These are phyloP conservation scores for Cantharis lateralis DNA, from an alignment of 2,888 invertebrate genomes.

Conservation along the genomic window DNA sequence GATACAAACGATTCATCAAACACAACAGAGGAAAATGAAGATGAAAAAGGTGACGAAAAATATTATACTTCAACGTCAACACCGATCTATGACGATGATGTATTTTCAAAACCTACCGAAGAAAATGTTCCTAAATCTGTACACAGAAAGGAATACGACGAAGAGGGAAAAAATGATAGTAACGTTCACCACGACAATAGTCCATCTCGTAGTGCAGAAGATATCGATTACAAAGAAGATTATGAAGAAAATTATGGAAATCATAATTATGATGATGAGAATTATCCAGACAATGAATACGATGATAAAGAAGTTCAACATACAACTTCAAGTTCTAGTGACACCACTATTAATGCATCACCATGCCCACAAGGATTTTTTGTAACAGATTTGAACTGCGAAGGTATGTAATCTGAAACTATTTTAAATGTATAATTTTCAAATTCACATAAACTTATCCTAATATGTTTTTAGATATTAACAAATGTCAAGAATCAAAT, in stretches of 20 bases:
- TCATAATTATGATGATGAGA: slow-evolving; percentile 2
- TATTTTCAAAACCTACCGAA: not conserved
- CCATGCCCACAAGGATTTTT: slow-evolving; percentile 44
- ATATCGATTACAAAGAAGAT: slow-evolving; percentile 5
- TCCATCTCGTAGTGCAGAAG: not conserved
- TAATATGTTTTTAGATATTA: slow-evolving; percentile 43
- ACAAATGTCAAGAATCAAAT: slow-evolving; percentile 46
- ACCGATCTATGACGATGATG: not conserved
- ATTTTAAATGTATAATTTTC: not conserved
- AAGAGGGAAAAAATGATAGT: not conserved
- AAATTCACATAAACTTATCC: not conserved
- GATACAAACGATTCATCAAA: not conserved
- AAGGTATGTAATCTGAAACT: slow-evolving; percentile 8
- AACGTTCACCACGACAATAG: not conserved
- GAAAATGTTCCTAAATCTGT: not conserved
- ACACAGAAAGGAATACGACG: not conserved
- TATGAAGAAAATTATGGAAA: not conserved
- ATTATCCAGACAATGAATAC: not conserved
- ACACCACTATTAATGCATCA: not conserved
- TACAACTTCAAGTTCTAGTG: not conserved
- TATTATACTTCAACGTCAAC: not conserved
- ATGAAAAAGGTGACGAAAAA: slow-evolving; percentile 1
- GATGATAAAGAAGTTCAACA: not conserved
- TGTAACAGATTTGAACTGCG: slow-evolving; percentile 9
- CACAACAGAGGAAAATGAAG: not conserved